Conservation (phyloP, 2,888 invertebrate species). For the Parapristionchus giblindavisi region DNA sequence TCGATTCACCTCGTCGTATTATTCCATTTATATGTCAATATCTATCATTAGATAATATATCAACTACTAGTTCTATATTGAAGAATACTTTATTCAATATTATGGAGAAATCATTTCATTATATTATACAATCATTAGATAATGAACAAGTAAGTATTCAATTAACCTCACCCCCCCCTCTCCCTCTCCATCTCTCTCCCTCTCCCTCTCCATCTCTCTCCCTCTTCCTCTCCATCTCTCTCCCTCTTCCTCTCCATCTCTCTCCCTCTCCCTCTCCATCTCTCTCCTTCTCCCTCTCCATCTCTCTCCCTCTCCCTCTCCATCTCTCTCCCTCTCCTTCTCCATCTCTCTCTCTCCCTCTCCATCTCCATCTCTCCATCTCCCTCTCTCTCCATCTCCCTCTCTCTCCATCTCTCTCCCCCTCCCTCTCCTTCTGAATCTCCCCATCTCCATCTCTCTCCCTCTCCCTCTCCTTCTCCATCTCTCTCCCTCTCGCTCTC, state of each 20-base stretch:
- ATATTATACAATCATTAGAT: too few relatives aligned
- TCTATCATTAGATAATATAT: conserved; percentile 5
- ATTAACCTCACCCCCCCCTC: too few relatives aligned
- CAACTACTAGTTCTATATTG: background rate
- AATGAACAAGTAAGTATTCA: too few relatives aligned
- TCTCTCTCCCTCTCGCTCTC: conserved; percentile 31
- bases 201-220: too few relatives aligned
- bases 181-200: too few relatives aligned
- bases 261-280: too few relatives aligned
- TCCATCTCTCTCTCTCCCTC: conserved; percentile 4
- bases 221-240: too few relatives aligned
- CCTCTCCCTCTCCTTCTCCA: conserved; percentile 13
- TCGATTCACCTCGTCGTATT: conserved; percentile 25
- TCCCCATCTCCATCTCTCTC: conserved; percentile 13
- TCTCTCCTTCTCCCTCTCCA: too few relatives aligned
- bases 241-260: too few relatives aligned
- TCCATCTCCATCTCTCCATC: background rate
- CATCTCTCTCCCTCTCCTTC: background rate
- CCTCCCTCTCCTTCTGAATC: background rate
- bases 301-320: conserved; percentile 13
- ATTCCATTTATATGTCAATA: conserved; percentile 4
- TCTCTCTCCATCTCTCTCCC: conserved; percentile 8
- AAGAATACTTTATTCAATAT: background rate
- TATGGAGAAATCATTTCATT: background rate
- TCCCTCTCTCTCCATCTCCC: conserved; percentile 1